Evolutionary conservation across 2,888 invertebrate genomes (phyloP).

Genomic region (Thymelicus sylvestris): DNA sequence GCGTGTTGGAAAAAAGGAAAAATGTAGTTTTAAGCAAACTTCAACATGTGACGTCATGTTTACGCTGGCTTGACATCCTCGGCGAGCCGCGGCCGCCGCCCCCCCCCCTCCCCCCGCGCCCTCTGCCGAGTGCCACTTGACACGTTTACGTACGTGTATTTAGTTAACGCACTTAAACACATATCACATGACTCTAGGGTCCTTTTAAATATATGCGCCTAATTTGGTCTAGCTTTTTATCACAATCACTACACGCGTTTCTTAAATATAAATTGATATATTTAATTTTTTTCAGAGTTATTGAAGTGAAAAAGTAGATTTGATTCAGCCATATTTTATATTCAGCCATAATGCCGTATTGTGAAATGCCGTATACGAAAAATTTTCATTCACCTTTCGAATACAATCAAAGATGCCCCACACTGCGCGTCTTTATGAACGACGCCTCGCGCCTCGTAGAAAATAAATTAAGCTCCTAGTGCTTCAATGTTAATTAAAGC

Average conservation of each 20-base stretch:
- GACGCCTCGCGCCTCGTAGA: neutral
- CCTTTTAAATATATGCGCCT: neutral
- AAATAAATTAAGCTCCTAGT: neutral
- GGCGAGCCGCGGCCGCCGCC: neutral
- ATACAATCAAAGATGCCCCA: too few relatives aligned
- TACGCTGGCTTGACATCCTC: constrained; percentile 6
- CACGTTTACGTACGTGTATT: constrained; percentile 10
- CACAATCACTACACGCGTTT: too few relatives aligned
- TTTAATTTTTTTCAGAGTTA: too few relatives aligned
- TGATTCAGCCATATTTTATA: too few relatives aligned
- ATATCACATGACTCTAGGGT: neutral
- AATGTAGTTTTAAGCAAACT: constrained; percentile 5
- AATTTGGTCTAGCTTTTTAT: too few relatives aligned
- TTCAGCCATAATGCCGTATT: too few relatives aligned
- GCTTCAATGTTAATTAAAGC: constrained; percentile 3
- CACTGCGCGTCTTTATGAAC: too few relatives aligned
- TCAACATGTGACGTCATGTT: constrained; percentile 6
- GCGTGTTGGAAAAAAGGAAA: constrained; percentile 6
- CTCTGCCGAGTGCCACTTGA: neutral
- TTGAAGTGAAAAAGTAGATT: too few relatives aligned
- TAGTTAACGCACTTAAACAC: constrained; percentile 4
- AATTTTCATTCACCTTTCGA: too few relatives aligned
- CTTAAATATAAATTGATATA: too few relatives aligned
- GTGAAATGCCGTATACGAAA: too few relatives aligned
- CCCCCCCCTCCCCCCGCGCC: neutral